Base-by-base conservation (phyloP, 2,113 vertebrate species). In the Micromys minutus region DNA sequence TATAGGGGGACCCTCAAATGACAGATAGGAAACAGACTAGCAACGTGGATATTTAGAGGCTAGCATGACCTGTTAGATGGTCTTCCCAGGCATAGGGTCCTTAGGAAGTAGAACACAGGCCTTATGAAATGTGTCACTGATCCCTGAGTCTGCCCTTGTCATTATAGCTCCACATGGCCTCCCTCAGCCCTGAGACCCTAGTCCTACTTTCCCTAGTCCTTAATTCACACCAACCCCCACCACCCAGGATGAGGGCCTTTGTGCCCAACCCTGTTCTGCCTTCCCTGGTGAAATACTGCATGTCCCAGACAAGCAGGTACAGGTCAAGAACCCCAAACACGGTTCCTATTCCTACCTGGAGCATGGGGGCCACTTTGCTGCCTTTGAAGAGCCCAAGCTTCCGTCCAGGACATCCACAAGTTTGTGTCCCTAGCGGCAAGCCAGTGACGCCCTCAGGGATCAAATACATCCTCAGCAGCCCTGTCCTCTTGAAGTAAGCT, bases 351-450 rank as follows among this genome's bases (percentile, higher is more conserved):
- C 96, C 42, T 98, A 98, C 96, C 98, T 98, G 98, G 83, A 98
- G 39, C 92, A 47, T 1, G 98, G 98, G 7, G 98, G 98, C 47
- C 98, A 98, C 92, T 99, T 98, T 0, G 98, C 98, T 3, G 98
- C 98, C 93, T 97, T 98, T 0, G 98, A 99, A 93, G 98, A 99
- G 90, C 98, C 98, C 0, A 90, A 98, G 86, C 96, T 99, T 76
- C 97, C 10, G 98, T 98, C 59, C 95, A 90, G 95, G 98, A 98
- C 91, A 97, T 99, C 93, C 55, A 85, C 47, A 98, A 98, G 1
- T 99, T 99, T 67, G 95, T 99, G 87, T 96, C 75, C 16, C 95
- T 96, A 96, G 93, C 98, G 69, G 98, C 98, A 52, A 95, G 59
- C 84, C 97, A 87, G 72, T 89, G 96, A 98, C 0, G 1, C 1